Conservation (phyloP, 2,113 vertebrate species). For the Menura novaehollandiae region DNA sequence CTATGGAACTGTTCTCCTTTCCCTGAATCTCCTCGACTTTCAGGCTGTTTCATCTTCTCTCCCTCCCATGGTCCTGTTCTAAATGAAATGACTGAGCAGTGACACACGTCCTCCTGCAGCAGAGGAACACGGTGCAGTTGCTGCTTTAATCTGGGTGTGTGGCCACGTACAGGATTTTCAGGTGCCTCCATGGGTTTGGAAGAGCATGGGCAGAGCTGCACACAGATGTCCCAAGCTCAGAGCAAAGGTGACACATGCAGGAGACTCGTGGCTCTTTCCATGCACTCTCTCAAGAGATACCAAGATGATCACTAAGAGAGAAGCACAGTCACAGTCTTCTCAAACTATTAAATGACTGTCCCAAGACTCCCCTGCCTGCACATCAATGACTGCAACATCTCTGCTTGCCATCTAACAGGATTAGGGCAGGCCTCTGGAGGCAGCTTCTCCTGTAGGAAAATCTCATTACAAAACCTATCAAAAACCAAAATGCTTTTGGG, state of each 20-base stretch:
- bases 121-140: neutral
- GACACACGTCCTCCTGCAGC: neutral
- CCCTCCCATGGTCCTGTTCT: neutral
- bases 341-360: neutral
- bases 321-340: neutral
- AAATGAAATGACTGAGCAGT: neutral
- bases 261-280: neutral
- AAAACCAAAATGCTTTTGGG: neutral
- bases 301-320: neutral
- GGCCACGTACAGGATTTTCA: neutral
- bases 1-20: neutral
- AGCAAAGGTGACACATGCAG: neutral
- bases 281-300: neutral
- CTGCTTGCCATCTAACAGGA: neutral
- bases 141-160: neutral
- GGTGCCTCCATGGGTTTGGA: neutral
- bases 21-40: neutral
- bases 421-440: neutral
- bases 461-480: neutral
- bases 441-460: constrained; percentile 24
- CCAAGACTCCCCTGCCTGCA: neutral
- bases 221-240: neutral
- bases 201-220: neutral
- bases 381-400: neutral
- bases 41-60: neutral